phyloP scores from a whole-genome alignment of 2,113 vertebrate genomes.

The Stegastes partitus region DNA sequence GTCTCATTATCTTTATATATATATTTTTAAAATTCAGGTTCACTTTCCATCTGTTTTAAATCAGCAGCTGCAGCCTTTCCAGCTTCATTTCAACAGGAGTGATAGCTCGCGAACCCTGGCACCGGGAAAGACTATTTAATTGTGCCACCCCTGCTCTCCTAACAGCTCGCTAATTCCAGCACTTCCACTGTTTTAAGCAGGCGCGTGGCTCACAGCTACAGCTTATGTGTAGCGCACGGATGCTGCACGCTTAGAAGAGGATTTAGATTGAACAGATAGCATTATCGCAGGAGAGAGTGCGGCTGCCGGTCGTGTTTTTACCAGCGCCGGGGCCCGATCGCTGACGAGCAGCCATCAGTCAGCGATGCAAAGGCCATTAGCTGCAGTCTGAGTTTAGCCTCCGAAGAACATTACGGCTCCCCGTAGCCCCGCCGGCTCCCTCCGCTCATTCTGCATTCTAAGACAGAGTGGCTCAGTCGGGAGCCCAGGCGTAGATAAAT shows the following conservation, averaged over 20 bases:
- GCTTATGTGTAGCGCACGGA: constrained; percentile 39
- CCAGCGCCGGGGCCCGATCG: not conserved
- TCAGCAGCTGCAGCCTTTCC: constrained; percentile 25
- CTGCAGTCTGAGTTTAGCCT: constrained; percentile 42
- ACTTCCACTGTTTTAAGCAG: constrained; percentile 48
- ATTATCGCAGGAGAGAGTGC: constrained; percentile 55
- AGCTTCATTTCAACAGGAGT: constrained; percentile 6
- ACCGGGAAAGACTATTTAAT: constrained; percentile 48
- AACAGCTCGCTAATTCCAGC: constrained; percentile 65
- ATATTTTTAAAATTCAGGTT: not conserved
- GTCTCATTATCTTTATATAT: no score
- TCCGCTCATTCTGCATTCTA: constrained; percentile 61
- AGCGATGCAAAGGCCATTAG: constrained; percentile 62
- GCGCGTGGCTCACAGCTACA: constrained; percentile 46
- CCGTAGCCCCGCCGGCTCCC: constrained; percentile 19
- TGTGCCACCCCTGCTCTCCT: constrained; percentile 38
- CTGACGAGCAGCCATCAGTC: constrained; percentile 67
- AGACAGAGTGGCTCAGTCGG: constrained; percentile 58
- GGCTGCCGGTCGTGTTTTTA: constrained; percentile 6
- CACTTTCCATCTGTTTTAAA: constrained; percentile 23
- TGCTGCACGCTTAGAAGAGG: constrained; percentile 53
- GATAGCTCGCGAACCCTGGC: constrained; percentile 47
- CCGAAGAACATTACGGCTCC: constrained; percentile 28
- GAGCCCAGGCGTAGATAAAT: constrained; percentile 72
- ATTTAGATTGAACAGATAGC: constrained; percentile 75